Percentiles rank a stretch among this genome's conserved stretches.
Evolutionary conservation across 2,797 vertebrate genomes (phyloP).

Genomic region (Semotilus atromaculatus): DNA sequence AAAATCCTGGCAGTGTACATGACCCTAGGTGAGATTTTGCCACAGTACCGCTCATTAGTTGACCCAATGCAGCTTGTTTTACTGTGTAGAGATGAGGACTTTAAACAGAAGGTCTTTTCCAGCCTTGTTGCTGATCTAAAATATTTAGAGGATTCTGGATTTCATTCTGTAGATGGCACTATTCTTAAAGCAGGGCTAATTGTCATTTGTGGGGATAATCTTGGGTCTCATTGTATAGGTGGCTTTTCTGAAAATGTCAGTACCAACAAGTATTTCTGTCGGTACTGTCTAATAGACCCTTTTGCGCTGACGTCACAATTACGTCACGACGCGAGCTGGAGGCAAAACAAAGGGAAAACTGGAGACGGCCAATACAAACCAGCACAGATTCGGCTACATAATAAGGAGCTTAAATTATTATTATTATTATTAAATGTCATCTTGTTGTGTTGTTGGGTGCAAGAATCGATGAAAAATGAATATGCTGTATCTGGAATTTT

Average conservation of each 20-base stretch:
- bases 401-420: no score
- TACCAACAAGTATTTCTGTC: neutral
- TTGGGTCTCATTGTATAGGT: neutral
- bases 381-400: no score
- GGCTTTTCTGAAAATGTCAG: neutral
- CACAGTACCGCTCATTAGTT: neutral
- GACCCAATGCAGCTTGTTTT: conserved; percentile 20
- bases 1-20: neutral
- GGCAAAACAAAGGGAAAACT: no score
- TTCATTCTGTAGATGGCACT: neutral
- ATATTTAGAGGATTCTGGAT: neutral
- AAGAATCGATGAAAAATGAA: no score
- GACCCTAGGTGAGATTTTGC: conserved; percentile 13
- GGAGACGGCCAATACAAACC: no score
- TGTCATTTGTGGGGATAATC: neutral
- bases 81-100: neutral
- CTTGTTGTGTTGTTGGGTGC: no score
- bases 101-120: neutral
- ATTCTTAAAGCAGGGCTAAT: neutral
- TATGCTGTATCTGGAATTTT: no score
- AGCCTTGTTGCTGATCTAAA: neutral
- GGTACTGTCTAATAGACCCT: no score
- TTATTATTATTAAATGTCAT: no score
- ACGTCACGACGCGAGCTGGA: no score
- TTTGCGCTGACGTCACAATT: no score